These are phyloP conservation scores for Cavia aperea DNA, from an alignment of 2,113 vertebrate genomes.

Conservation along the genomic window DNA sequence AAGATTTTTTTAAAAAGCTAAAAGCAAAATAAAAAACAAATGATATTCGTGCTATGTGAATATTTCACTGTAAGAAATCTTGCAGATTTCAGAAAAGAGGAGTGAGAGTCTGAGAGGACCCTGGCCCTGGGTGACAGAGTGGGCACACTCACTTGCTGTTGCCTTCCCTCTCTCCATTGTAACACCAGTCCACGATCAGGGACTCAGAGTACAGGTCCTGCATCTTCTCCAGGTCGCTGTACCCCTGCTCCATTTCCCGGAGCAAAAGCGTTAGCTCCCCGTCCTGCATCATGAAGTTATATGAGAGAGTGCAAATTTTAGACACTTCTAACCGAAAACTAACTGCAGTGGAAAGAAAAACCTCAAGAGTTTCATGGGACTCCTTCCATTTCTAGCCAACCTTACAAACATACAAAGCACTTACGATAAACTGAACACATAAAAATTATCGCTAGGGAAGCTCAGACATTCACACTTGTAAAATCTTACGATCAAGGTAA, in stretches of 20 bases:
- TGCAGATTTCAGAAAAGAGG: not conserved
- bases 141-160: conserved; percentile 67
- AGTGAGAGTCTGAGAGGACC: not conserved
- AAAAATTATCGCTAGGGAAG: not conserved
- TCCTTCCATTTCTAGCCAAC: not conserved
- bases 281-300: conserved; percentile 64
- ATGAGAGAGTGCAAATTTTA: not conserved
- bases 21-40: not conserved
- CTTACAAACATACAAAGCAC: not conserved
- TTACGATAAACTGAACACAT: not conserved
- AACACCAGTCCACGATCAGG: conserved; percentile 76
- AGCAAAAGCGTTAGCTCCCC: conserved; percentile 79
- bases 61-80: conserved; percentile 33
- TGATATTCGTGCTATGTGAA: not conserved
- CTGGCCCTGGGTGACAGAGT: rapidly evolving
- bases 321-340: not conserved
- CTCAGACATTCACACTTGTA: not conserved
- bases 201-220: conserved; percentile 73
- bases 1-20: no score
- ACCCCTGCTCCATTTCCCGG: conserved; percentile 78
- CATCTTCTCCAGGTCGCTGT: conserved; percentile 74
- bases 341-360: not conserved
- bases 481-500: not conserved
- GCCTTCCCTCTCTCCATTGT: conserved; percentile 61
- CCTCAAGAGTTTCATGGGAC: not conserved